Conservation (phyloP, 2,113 vertebrate genomes). For the Pelusios castaneus region DNA sequence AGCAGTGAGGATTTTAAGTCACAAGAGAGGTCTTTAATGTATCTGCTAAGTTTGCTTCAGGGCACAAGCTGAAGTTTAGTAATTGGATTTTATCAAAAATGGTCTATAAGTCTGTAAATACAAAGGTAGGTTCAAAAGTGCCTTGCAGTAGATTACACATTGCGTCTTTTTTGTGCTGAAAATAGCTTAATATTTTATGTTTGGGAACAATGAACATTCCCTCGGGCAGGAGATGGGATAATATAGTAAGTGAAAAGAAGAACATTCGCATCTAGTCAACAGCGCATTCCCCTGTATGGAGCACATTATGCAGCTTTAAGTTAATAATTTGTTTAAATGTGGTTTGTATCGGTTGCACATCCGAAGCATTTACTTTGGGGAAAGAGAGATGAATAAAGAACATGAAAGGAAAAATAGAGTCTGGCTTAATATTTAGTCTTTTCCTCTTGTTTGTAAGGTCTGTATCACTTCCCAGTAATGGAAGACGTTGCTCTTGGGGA, state of each 20-base stretch:
- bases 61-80: constrained; percentile 40
- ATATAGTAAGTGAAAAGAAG: not conserved
- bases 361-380: not conserved
- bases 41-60: constrained; percentile 43
- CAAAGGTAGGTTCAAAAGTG: constrained; percentile 52
- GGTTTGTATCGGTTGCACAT: not conserved
- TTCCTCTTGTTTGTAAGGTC: constrained; percentile 79
- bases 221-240: not conserved
- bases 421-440: constrained; percentile 4
- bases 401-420: not conserved
- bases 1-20: constrained; percentile 42
- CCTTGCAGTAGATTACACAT: constrained; percentile 16
- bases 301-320: not conserved
- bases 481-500: constrained; percentile 91
- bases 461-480: constrained; percentile 94
- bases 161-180: constrained; percentile 36
- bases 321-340: not conserved
- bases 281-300: not conserved
- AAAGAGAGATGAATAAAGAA: not conserved
- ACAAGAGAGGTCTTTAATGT: constrained; percentile 42
- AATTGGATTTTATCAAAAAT: constrained; percentile 61
- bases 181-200: constrained; percentile 64
- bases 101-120: constrained; percentile 48
- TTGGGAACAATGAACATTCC: constrained; percentile 14
- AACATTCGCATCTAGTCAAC: not conserved